phyloP scores from a whole-genome alignment of 2,797 vertebrate genomes.

The Bufotes viridis region DNA sequence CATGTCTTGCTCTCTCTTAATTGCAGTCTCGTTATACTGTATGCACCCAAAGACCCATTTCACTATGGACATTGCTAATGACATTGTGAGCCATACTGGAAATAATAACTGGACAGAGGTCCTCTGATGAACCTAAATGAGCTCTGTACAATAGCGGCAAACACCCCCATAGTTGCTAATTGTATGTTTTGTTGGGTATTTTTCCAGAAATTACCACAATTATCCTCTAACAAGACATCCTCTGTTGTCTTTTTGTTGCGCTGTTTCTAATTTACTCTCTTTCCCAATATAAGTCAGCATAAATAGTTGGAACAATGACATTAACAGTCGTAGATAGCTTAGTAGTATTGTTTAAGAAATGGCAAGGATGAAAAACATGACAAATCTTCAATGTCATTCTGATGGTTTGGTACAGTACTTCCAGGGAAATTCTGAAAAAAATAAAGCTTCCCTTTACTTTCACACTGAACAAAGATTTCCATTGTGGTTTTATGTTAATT shows the following conservation, averaged over 20 bases:
- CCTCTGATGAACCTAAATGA: background rate
- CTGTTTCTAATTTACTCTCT: background rate
- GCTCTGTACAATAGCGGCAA: background rate
- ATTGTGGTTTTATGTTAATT: conserved; percentile 11
- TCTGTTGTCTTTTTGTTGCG: conserved; percentile 4
- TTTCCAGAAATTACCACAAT: background rate
- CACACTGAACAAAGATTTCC: conserved; percentile 63
- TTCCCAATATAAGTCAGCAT: background rate
- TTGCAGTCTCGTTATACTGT: background rate
- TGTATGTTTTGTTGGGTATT: background rate
- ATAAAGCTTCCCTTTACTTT: conserved; percentile 26
- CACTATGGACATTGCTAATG: background rate
- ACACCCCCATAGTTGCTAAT: background rate
- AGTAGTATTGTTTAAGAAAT: background rate
- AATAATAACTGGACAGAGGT: background rate
- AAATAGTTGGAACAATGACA: background rate
- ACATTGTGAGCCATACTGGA: background rate
- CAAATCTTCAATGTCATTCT: background rate
- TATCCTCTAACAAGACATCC: background rate
- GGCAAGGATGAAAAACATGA: conserved; percentile 11
- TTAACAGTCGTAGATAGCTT: background rate
- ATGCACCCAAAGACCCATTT: background rate
- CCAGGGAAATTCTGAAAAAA: conserved; percentile 22
- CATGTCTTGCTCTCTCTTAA: background rate
- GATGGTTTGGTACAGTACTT: background rate